A percentile compares a stretch with the other conserved stretches of the same genome.
Conservation (phyloP, 2,797 vertebrate genomes). For the Petrocephalus schoutedeni region DNA sequence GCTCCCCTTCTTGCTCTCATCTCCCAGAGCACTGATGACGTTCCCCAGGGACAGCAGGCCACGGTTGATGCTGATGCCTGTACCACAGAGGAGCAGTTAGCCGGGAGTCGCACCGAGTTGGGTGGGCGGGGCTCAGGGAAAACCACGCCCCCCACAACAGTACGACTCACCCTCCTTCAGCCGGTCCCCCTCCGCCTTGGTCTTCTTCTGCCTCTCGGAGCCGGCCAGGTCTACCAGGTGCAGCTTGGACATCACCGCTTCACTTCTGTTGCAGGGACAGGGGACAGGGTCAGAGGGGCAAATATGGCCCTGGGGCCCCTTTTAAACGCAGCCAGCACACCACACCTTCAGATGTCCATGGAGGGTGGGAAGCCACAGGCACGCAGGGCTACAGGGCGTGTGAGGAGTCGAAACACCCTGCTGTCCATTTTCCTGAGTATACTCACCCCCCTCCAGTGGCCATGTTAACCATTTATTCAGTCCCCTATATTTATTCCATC, state of each 20-base stretch:
- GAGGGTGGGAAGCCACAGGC: not conserved
- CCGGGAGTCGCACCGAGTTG: not conserved
- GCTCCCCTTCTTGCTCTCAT: slow-evolving; percentile 75
- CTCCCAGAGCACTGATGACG: slow-evolving; percentile 78
- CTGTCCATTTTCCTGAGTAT: not conserved
- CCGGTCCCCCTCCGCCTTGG: slow-evolving; percentile 90
- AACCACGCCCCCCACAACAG: not conserved
- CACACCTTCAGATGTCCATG: not conserved
- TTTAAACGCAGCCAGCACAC: not conserved
- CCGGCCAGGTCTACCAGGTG: slow-evolving; percentile 94
- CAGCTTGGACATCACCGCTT: slow-evolving; percentile 77
- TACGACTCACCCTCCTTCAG: slow-evolving; percentile 82
- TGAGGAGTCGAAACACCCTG: not conserved
- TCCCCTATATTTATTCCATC: not conserved
- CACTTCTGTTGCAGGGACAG: slow-evolving; percentile 56
- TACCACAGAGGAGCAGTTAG: not conserved
- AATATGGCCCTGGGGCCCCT: not conserved
- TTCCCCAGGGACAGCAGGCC: slow-evolving; percentile 87
- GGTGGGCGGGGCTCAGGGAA: not conserved
- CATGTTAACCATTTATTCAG: not conserved
- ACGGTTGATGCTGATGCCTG: slow-evolving; percentile 94
- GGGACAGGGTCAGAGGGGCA: not conserved
- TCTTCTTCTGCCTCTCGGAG: slow-evolving; percentile 95
- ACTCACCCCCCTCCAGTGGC: no score
- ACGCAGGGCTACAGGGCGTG: not conserved